Conservation (phyloP, 2,113 vertebrate genomes). For the Anarrhichthys ocellatus region DNA sequence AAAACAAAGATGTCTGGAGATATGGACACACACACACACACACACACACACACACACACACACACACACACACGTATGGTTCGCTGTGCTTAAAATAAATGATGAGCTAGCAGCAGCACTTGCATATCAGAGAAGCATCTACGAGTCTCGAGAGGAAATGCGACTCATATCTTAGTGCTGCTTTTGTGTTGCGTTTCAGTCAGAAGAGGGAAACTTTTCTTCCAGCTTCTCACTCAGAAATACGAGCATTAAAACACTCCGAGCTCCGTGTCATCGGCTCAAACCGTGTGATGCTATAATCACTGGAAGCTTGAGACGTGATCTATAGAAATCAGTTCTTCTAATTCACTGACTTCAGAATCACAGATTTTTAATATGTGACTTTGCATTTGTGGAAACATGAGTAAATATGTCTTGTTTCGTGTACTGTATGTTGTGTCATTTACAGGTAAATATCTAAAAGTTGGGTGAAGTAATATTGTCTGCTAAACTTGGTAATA, state of each 20-base stretch:
- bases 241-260: not conserved
- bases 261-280: not conserved
- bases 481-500: not conserved
- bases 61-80: not conserved
- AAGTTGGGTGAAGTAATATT: not conserved
- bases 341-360: not conserved
- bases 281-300: not conserved
- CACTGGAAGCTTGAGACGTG: not conserved
- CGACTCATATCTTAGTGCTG: slow-evolving; percentile 4
- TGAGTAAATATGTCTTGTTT: not conserved
- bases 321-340: not conserved
- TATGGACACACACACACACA: not conserved
- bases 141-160: not conserved
- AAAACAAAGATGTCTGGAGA: not conserved
- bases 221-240: slow-evolving; percentile 8
- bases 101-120: slow-evolving; percentile 4
- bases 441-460: not conserved
- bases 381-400: not conserved
- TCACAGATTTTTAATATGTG: not conserved
- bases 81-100: slow-evolving; percentile 3
- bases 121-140: slow-evolving; percentile 13
- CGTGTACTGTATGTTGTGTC: not conserved
- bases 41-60: too few species aligned
- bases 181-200: slow-evolving; percentile 5
- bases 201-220: not conserved